Base-by-base conservation (phyloP, 2,888 invertebrate genomes). In the Lysandra coridon region DNA sequence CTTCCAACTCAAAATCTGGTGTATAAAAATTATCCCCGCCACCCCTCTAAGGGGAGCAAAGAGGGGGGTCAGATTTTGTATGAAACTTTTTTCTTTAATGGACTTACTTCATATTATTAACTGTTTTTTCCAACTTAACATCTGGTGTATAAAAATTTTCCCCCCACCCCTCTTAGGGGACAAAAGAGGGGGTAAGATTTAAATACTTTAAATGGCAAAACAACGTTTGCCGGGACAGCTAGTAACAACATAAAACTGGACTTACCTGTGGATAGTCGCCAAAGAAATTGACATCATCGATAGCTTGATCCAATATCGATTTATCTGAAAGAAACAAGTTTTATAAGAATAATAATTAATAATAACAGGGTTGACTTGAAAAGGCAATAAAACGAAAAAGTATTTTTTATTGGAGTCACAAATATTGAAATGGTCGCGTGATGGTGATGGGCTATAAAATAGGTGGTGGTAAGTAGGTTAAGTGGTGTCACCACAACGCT, bases 271-370 rank as follows among this genome's bases (percentile, higher is more conserved):
- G 92, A 86, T 95, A 95, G 40, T 93, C 87, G 4, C 88, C 87
- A 88, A 96, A 96, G 86, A 97, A 97, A 73, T 92, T 90, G 12
- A 95, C 92, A 83, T 96, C 96, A 53, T 95, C 95, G 80, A 97
- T 91, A 0, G 96, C 96, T 88, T 96, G 96, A 80, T 95, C 95
- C 83, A 97, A 89, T 82, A 97, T 95, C 37, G 95, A 93, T 89
- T 96, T 97, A 92, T 96, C 97, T 97, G 94, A 75, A 95, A 95
- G 83, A 75, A 57, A 79, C 79, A 79, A 14, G 23, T 57, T 57
- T 57, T 57, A 57, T 57, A 17, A 57, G 57, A 12, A 69, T 12
- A 69, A 12, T 30, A 33, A 30, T 30, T 64, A 64, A 64, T 33
- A 3, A 0, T 14, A 30, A 37, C 1, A 37, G 69, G 69, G 69